Percentiles rank a stretch among this genome's conserved stretches.
Evolutionary conservation across 2,113 vertebrate genomes (phyloP).

Genomic region (Phylloscopus trochilus): DNA sequence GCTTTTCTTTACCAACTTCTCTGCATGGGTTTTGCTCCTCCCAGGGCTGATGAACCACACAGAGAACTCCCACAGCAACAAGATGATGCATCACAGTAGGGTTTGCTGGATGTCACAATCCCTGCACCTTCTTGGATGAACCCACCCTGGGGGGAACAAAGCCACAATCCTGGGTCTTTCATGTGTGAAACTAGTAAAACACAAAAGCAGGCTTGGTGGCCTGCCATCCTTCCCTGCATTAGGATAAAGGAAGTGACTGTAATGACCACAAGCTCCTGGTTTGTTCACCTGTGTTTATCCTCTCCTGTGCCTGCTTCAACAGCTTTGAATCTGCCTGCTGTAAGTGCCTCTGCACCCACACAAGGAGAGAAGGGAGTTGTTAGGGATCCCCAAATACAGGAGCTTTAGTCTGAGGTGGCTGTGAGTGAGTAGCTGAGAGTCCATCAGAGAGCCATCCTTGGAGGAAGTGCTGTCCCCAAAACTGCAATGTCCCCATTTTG

Average conservation of each 20-base stretch:
- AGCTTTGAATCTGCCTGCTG: background rate
- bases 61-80: background rate
- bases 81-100: background rate
- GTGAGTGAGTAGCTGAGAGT: background rate
- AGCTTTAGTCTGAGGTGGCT: background rate
- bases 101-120: background rate
- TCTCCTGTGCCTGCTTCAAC: background rate
- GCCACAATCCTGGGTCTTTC: background rate
- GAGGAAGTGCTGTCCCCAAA: fast-evolving
- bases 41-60: background rate
- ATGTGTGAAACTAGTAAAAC: background rate
- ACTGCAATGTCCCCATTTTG: background rate
- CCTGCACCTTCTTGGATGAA: background rate
- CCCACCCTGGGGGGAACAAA: background rate
- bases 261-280: background rate
- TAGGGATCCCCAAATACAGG: background rate
- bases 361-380: background rate
- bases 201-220: background rate
- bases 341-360: background rate
- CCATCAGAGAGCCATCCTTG: background rate
- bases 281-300: background rate
- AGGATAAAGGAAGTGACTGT: background rate
- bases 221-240: background rate
- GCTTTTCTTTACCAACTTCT: background rate
- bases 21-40: background rate